phyloP scores from a whole-genome alignment of 2,797 vertebrate genomes.

The Strix occidentalis region DNA sequence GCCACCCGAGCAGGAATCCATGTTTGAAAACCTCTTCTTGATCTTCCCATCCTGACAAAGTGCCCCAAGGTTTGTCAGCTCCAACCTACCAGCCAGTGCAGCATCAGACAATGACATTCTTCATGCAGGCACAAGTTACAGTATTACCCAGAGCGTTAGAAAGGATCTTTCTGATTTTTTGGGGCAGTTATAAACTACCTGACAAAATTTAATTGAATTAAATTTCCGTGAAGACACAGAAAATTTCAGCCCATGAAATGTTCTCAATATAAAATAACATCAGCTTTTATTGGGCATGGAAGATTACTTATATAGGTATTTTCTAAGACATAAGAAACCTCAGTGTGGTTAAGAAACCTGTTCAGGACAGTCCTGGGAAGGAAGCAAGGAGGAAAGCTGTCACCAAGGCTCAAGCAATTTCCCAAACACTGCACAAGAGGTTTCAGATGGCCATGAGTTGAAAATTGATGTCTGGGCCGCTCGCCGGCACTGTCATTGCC shows the following conservation, averaged over 20 bases:
- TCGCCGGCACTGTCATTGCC: not conserved
- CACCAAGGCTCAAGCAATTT: not conserved
- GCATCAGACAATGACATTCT: not conserved
- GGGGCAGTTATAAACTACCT: not conserved
- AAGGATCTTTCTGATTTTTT: not conserved
- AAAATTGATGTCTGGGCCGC: not conserved
- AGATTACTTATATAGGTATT: not conserved
- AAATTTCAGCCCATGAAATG: not conserved
- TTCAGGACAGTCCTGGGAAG: not conserved
- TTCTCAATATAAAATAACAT: not conserved
- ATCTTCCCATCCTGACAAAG: not conserved
- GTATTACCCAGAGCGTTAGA: not conserved
- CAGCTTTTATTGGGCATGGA: not conserved
- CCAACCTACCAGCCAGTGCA: not conserved
- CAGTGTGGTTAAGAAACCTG: not conserved
- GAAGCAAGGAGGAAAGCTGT: not conserved
- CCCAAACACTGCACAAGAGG: not conserved
- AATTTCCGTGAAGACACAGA: not conserved
- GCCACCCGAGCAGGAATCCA: not conserved
- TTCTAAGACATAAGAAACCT: not conserved
- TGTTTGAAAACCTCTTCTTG: not conserved
- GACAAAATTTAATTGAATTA: not conserved
- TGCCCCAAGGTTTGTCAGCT: not conserved
- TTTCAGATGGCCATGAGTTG: not conserved
- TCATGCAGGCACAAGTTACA: not conserved